Evolutionary conservation across 1,140 invertebrate species (phyloP).

Genomic region (Ceratina japonica): DNA sequence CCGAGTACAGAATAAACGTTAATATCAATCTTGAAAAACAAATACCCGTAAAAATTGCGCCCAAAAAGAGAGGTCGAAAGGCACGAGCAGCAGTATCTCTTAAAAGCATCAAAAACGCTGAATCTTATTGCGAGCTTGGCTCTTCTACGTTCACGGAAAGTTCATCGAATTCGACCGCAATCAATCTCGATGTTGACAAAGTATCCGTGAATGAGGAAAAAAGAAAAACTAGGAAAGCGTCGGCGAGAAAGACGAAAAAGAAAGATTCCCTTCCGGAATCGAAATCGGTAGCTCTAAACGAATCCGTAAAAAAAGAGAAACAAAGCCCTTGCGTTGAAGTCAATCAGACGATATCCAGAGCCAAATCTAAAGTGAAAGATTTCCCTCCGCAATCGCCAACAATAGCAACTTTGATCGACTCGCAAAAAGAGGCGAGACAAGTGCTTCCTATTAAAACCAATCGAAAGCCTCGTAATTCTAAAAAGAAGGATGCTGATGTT

Average conservation of each 20-base stretch:
- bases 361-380: not conserved
- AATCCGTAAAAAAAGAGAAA: too few species aligned
- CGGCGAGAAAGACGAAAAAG: not conserved
- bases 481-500: constrained; percentile 12
- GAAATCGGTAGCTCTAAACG: too few species aligned
- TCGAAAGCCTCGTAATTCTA: constrained; percentile 7
- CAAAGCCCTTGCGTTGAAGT: too few species aligned
- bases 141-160: not conserved
- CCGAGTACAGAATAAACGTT: not conserved
- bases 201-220: not conserved
- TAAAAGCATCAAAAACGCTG: not conserved
- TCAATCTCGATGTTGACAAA: not conserved
- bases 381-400: not conserved
- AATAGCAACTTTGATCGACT: not conserved
- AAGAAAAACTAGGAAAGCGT: not conserved
- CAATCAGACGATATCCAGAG: too few species aligned
- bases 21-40: not conserved
- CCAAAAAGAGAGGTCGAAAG: not conserved
- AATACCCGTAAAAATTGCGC: not conserved
- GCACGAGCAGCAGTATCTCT: not conserved
- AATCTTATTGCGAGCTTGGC: not conserved
- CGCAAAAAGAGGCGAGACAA: not conserved
- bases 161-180: not conserved
- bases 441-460: constrained; percentile 2
- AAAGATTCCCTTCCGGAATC: too few species aligned